Evolutionary conservation across 2,113 vertebrate genomes (phyloP), one percentile per base, ranked within the genome.

Genomic region (Sebastes fasciatus): DNA sequence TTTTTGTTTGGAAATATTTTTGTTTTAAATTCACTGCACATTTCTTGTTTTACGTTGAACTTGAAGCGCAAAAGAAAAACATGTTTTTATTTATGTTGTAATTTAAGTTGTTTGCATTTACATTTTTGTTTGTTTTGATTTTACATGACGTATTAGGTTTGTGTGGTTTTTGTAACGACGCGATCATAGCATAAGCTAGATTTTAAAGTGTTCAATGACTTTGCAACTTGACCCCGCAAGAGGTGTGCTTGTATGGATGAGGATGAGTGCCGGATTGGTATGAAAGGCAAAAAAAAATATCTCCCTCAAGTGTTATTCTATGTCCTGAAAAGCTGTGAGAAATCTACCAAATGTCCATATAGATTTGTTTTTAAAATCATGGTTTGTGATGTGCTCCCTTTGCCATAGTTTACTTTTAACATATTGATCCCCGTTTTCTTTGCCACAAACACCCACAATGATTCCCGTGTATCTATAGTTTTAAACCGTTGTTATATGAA

Each of bases 251-350:
- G 86, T 89, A 55, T 69, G 69, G 65, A 75, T 70, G 74, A 79
- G 72, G 72, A 73, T 34, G 81, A 67, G 71, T 76, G 88, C 45
- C 58, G 79, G 82, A 67, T 55, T 19, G 26, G 86, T 85, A 54
- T 86, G 83, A 83, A 84, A 78, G 74, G 55, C 61, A 34, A 10
- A 10, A 64, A n/a, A 45, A 62, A 49, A 78, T 72, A 78, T 52
- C 23, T 82, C 84, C 87, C 88, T 85, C 64, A 90, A 94, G 90
- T 93, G 88, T 93, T 92, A 92, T 89, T 91, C 83, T 78, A 69
- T 83, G 81, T 94, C 83, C 90, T 89, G 71, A 90, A 88, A 93
- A 94, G 94, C 94, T 94, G 92, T 94, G 92, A 93, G 86, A 93
- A 91, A 91, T 87, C 83, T 91, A 92, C 93, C 92, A 94, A 94